A percentile compares a stretch with the other conserved stretches of the same genome.
phyloP scores from a whole-genome alignment of 1,140 invertebrate genomes.

The Danaus melanippus region DNA sequence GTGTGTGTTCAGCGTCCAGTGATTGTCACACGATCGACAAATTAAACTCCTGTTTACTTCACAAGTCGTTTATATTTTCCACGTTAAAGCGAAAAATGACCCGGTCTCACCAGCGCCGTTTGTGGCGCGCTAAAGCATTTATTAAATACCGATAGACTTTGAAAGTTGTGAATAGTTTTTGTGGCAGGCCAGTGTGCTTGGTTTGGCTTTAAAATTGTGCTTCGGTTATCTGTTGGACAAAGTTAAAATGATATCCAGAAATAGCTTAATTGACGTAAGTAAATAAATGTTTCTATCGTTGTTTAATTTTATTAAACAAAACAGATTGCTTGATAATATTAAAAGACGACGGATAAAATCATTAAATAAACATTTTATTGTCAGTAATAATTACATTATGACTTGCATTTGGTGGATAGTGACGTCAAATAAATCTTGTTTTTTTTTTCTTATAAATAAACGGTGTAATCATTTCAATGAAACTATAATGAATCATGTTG shows the following conservation, averaged over 20 bases:
- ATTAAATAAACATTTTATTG: too few species aligned
- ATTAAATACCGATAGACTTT: slow-evolving; percentile 43
- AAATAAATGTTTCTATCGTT: slow-evolving; percentile 14
- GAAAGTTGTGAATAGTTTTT: slow-evolving; percentile 41
- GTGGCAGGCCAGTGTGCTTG: slow-evolving; percentile 21
- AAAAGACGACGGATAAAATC: too few species aligned
- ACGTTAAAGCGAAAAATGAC: slow-evolving; percentile 17
- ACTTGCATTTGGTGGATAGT: too few species aligned
- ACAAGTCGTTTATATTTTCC: slow-evolving; percentile 3
- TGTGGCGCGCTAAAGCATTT: slow-evolving; percentile 32
- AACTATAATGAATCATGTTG: too few species aligned
- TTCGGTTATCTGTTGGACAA: slow-evolving; percentile 11
- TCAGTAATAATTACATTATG: too few species aligned
- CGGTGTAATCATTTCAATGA: too few species aligned
- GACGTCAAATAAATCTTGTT: too few species aligned
- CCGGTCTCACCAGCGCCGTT: slow-evolving; percentile 16
- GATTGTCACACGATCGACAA: too few species aligned
- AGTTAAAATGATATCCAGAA: slow-evolving; percentile 12
- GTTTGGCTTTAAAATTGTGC: slow-evolving; percentile 26
- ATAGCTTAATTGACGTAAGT: slow-evolving; percentile 15
- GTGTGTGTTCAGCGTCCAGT: too few species aligned
- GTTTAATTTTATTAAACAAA: background rate
- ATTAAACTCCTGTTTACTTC: too few species aligned
- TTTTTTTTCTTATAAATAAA: too few species aligned
- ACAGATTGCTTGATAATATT: too few species aligned